Evolutionary conservation across 2,888 invertebrate species (phyloP).

Genomic region (Disparrhopalites patrizii): DNA sequence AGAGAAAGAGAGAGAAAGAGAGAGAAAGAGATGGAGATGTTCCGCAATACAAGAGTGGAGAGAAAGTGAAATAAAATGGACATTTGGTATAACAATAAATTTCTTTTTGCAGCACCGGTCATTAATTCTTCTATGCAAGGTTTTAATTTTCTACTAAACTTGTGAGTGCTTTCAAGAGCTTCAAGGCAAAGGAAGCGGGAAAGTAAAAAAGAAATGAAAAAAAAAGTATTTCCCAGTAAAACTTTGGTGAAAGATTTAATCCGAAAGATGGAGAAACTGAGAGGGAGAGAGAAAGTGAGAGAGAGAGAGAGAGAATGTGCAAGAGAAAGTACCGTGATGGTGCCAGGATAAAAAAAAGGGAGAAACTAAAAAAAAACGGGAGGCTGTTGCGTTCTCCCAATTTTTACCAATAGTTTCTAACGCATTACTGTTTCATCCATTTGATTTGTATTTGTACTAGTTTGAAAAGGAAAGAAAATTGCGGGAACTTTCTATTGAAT

Average conservation of each 20-base stretch:
- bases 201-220: too few species aligned
- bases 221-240: too few species aligned
- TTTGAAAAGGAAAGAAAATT: neutral
- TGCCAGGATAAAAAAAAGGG: neutral
- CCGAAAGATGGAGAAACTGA: neutral
- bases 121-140: neutral
- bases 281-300: neutral
- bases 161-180: neutral
- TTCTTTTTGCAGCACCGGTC: neutral
- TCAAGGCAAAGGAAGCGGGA: too few species aligned
- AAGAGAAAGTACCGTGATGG: too few species aligned
- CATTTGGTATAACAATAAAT: neutral
- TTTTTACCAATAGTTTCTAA: too few species aligned
- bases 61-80: neutral
- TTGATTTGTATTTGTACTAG: constrained; percentile 2
- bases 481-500: neutral
- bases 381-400: neutral
- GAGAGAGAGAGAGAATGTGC: neutral
- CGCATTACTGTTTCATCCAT: constrained; percentile 11
- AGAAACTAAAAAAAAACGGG: too few species aligned
- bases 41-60: neutral
- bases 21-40: neutral
- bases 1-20: neutral
- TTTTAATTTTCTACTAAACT: neutral
- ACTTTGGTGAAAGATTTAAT: neutral